Evolutionary conservation across 2,888 invertebrate genomes (phyloP), one percentile per base, ranked within the genome.

Genomic region (Meandrusa payeni): DNA sequence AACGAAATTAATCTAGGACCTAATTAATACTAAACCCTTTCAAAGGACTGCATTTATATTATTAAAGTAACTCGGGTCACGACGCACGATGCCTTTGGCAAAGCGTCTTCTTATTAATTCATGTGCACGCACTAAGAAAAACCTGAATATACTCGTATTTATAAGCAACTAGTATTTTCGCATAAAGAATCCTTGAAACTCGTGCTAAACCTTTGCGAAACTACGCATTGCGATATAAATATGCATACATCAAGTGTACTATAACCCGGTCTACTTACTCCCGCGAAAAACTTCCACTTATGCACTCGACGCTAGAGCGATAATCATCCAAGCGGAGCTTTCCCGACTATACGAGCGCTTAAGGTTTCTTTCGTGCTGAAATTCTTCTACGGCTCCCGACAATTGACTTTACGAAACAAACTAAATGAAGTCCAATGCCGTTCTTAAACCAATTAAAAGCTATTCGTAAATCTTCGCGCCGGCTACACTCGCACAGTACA

Each of bases 401-500:
- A 29, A 29, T 11, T 6, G 26, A 26, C 13, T 19, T 41, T 26
- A 11, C 4, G 26, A 36, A 37, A 31, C 24, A 37, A 43, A 43
- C 19, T 37, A 31, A 31, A 32, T 13, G 15, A 19, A 42, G 23
- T 31, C 31, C 37, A 26, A 1, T 11, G n/a, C n/a, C 9, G 36
- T 26, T 32, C 32, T 38, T 44, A 28, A 48, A 47, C 37, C 38
- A 37, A 43, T 31, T 46, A 33, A 43, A 43, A 38, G 20, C 40
- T 34, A 27, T 43, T 40, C 38, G 26, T 41, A 40, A 48, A 48
- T 51, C 46, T 45, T 43, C 45, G 31, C 22, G n/a, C 26, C 13
- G n/a, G 22, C 54, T 50, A 45, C 46, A 50, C 57, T 45, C 39
- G 57, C 11, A 22, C 7, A 66, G 59, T 61, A 61, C 57, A 61